These are phyloP conservation scores for Sisyra terminalis DNA, from an alignment of 2,888 invertebrate genomes.

Conservation along the genomic window DNA sequence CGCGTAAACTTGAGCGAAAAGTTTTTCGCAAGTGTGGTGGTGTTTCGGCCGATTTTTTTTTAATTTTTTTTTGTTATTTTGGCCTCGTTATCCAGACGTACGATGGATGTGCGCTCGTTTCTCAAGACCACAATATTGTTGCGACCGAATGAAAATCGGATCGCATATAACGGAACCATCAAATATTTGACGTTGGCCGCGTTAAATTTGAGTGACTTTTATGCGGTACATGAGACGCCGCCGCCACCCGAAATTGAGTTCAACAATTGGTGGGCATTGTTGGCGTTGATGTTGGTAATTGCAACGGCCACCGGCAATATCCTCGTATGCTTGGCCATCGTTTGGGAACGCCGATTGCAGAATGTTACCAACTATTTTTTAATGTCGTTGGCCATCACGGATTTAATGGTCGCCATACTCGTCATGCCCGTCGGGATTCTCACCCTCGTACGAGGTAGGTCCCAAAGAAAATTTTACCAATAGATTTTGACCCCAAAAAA, in stretches of 20 bases:
- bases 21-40: too few relatives aligned
- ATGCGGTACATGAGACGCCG: constrained; percentile 13
- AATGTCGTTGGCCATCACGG: constrained; percentile 89
- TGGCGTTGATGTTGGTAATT: constrained; percentile 59
- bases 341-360: constrained; percentile 79
- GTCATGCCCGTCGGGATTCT: constrained; percentile 92
- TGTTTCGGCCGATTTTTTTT: too few relatives aligned
- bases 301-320: constrained; percentile 87
- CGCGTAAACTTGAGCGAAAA: too few relatives aligned
- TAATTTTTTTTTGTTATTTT: too few relatives aligned
- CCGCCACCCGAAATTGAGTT: constrained; percentile 4
- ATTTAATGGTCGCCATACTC: constrained; percentile 81
- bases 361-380: constrained; percentile 96
- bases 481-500: too few relatives aligned
- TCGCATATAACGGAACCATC: constrained; percentile 5
- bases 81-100: too few relatives aligned
- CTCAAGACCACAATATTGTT: constrained; percentile 7
- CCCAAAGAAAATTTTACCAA: too few relatives aligned
- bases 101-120: too few relatives aligned
- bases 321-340: constrained; percentile 84
- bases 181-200: neutral
- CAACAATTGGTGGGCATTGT: constrained; percentile 70
- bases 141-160: neutral
- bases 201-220: constrained; percentile 9
- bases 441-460: constrained; percentile 63